A percentile compares a stretch with the other conserved stretches of the same genome.
Conservation (phyloP, 1,140 invertebrate species). For the Dreissena rostriformis region DNA sequence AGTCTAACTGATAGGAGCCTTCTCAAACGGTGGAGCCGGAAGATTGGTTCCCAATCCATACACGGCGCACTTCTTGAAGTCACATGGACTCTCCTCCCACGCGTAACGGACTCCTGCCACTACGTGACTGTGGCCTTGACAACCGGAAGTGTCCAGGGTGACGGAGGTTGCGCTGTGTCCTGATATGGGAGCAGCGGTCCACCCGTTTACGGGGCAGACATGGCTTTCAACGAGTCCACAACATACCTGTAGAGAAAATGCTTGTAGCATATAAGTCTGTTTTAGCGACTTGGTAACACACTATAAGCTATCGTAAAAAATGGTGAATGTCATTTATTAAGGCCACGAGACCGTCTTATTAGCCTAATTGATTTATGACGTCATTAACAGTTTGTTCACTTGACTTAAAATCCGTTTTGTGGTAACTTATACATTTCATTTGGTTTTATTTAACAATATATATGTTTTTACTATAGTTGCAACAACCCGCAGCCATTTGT, state of each 20-base stretch:
- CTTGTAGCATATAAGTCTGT: background rate
- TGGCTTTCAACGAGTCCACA: background rate
- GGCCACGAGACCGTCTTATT: no score
- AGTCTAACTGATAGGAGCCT: background rate
- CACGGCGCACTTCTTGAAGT: constrained; percentile 67
- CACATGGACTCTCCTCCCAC: constrained; percentile 75
- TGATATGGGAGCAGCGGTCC: constrained; percentile 47
- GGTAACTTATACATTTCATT: no score
- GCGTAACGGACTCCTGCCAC: constrained; percentile 49
- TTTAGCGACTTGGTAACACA: background rate
- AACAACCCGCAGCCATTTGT: no score
- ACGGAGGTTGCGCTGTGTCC: constrained; percentile 53
- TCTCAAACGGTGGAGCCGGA: constrained; percentile 62
- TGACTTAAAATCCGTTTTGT: no score
- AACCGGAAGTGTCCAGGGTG: constrained; percentile 55
- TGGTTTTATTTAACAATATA: no score
- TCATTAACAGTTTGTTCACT: no score
- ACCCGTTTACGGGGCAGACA: constrained; percentile 5
- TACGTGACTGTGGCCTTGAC: constrained; percentile 24
- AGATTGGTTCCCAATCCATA: constrained; percentile 64
- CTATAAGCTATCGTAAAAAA: background rate
- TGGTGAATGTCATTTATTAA: no score
- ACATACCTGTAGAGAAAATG: constrained; percentile 1
- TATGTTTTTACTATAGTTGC: no score
- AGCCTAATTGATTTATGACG: no score